Base-by-base conservation (phyloP, 2,888 invertebrate species). In the Acrobasis suavella region DNA sequence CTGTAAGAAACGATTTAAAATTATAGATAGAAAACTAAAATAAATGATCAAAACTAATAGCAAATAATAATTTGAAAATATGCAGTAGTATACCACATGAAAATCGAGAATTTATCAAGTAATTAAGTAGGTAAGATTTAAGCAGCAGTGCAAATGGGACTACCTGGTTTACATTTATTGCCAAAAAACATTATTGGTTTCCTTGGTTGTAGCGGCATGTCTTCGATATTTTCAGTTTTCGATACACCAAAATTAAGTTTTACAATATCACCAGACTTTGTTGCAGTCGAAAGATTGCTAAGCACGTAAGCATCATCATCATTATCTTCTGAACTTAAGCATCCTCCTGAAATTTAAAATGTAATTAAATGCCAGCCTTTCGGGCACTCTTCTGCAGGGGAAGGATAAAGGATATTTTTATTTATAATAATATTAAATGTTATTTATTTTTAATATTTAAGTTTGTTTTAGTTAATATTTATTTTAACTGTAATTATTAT, bases 111-210 rank as follows among this genome's bases (percentile, higher is more conserved):
- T 32, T 32, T 32, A 32, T 32, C 32, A 7, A 32, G 32, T 32
- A 32, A 22, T 22, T 22, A 22, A 22, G 22, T 22, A 22, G 2
- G 1, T 2, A 22, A 22, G 22, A 22, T 22, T 22, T 22, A 22
- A 22, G 22, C 22, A 22, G 22, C 22, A 22, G 22, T 12, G 16
- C 49, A 38, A 37, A 16, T 58, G 50, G 9, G n/a, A 56, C 60
- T 78, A 85, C 91, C 91, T 80, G 86, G 87, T 77, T 89, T 91
- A 68, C 87, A 90, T 73, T 22, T 42, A 22, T 79, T 87, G 64
- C 90, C 89, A 64, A 91, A 81, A 64, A 88, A 77, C 52, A 68
- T 69, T 69, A 49, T 78, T 74, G 60, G 65, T 72, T 61, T 65
- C 72, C 15, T 70, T 12, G 67, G 58, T 42, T 66, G 64, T 67